A percentile compares a stretch with the other conserved stretches of the same genome.
Evolutionary conservation across 2,797 vertebrate species (phyloP).

Genomic region (Mustela erminea): DNA sequence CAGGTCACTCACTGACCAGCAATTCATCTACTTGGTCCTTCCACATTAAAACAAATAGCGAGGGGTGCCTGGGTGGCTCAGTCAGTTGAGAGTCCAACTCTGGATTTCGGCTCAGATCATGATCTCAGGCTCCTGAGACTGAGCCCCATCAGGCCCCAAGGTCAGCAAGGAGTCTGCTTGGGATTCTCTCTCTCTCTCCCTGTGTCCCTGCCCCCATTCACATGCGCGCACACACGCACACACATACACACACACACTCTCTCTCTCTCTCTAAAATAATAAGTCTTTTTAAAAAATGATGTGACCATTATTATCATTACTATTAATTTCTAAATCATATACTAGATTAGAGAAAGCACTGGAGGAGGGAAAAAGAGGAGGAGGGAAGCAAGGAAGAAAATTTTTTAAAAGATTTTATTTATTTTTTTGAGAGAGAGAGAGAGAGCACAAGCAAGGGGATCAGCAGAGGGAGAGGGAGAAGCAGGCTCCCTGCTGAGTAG

Average conservation of each 20-base stretch:
- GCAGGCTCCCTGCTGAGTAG: no score
- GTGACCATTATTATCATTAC: neutral
- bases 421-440: no score
- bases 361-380: neutral
- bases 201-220: neutral
- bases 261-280: neutral
- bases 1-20: neutral
- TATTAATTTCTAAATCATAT: neutral
- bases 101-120: neutral
- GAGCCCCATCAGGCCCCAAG: neutral
- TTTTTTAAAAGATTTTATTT: no score
- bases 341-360: neutral
- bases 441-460: no score
- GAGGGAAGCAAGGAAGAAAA: neutral
- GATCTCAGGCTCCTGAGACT: neutral
- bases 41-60: neutral
- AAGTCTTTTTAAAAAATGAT: neutral
- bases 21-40: neutral
- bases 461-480: no score
- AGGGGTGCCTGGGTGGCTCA: neutral
- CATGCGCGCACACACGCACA: accelerated
- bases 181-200: neutral
- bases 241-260: no score
- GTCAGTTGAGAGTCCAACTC: neutral
- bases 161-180: neutral